A percentile compares a stretch with the other conserved stretches of the same genome.
phyloP scores from a whole-genome alignment of 1,140 invertebrate species.

The Trachymyrmex cornetzi region DNA sequence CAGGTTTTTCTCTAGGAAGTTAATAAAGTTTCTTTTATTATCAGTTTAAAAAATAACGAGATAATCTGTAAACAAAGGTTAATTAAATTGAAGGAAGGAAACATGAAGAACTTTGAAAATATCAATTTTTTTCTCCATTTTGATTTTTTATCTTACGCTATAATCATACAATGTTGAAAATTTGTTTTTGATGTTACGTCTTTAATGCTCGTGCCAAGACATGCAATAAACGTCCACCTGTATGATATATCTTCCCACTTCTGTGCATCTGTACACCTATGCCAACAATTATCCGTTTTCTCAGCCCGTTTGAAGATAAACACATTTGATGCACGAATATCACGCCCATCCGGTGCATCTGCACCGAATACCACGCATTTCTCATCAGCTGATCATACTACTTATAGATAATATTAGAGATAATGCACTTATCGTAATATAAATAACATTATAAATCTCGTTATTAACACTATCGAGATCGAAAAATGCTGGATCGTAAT shows the following conservation, averaged over 20 bases:
- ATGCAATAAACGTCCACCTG: not conserved
- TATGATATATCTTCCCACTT: not conserved
- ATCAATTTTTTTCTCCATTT: not conserved
- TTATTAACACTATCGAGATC: too few relatives aligned
- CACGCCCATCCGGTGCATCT: not conserved
- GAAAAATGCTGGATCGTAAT: too few relatives aligned
- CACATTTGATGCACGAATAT: not conserved
- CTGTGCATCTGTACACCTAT: not conserved
- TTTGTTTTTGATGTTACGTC: not conserved
- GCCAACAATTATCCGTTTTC: not conserved
- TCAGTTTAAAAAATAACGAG: not conserved
- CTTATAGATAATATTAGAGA: not conserved
- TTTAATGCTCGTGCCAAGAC: not conserved
- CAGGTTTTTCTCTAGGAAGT: not conserved
- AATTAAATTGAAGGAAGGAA: not conserved
- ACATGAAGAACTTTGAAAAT: not conserved
- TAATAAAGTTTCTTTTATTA: not conserved
- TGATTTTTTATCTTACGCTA: not conserved
- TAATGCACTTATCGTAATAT: too few relatives aligned
- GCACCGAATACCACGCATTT: not conserved
- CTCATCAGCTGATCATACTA: not conserved
- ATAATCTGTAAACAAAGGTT: not conserved
- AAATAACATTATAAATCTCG: too few relatives aligned
- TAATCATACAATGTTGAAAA: not conserved
- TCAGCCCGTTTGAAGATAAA: not conserved